Evolutionary conservation across 2,888 invertebrate genomes (phyloP).

Genomic region (Cremastinae sp.): DNA sequence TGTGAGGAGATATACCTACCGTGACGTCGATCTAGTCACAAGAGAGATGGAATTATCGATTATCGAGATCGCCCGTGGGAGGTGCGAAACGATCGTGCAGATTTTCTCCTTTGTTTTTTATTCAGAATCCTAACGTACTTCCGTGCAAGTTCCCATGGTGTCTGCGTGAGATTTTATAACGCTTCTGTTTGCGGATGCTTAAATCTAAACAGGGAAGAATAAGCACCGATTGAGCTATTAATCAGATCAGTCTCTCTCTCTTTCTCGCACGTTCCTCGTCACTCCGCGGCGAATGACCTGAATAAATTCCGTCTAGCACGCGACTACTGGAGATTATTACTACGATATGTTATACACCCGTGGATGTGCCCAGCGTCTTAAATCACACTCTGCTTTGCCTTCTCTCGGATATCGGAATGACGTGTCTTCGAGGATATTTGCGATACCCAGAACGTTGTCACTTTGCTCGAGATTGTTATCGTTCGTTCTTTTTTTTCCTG

Average conservation of each 20-base stretch:
- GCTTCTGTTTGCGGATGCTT: constrained; percentile 44
- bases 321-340: constrained; percentile 56
- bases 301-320: constrained; percentile 65
- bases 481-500: too few relatives aligned
- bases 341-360: constrained; percentile 32
- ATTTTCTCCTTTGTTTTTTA: too few relatives aligned
- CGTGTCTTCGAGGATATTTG: too few relatives aligned
- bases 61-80: constrained; percentile 62
- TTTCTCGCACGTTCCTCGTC: background rate
- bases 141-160: constrained; percentile 33
- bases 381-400: too few relatives aligned
- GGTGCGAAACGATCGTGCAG: constrained; percentile 45
- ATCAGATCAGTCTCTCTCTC: constrained; percentile 57
- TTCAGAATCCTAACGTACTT: too few relatives aligned
- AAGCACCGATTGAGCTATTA: constrained; percentile 70
- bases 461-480: too few relatives aligned
- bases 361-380: too few relatives aligned
- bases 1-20: constrained; percentile 51
- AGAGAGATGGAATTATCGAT: constrained; percentile 61
- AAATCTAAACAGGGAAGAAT: constrained; percentile 60
- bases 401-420: too few relatives aligned
- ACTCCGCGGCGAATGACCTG: constrained; percentile 49
- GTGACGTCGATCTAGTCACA: constrained; percentile 61
- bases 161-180: constrained; percentile 24
- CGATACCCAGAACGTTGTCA: too few relatives aligned